Percentiles rank a stretch among this genome's conserved stretches.
These are phyloP conservation scores for Zophobas morio DNA, from an alignment of 1,140 invertebrate species.

Conservation along the genomic window DNA sequence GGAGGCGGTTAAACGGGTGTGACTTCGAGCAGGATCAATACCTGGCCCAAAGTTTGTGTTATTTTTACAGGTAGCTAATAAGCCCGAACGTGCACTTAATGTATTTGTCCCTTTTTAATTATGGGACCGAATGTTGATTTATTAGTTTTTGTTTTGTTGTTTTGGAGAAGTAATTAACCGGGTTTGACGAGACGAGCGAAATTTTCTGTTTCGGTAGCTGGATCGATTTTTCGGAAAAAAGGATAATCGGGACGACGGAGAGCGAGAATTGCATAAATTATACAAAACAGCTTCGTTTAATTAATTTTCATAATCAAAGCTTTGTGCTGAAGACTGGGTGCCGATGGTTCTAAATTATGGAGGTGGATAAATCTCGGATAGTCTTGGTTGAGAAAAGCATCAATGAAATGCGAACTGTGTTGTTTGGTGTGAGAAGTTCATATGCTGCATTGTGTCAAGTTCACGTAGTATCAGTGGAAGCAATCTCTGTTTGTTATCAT, in stretches of 20 bases:
- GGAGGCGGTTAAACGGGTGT: constrained; percentile 51
- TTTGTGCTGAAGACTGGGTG: too few species aligned
- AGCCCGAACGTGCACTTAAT: constrained; percentile 1
- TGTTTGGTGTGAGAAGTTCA: too few species aligned
- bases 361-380: too few species aligned
- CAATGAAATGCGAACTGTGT: too few species aligned
- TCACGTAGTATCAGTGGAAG: neutral
- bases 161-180: neutral
- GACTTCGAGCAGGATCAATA: constrained; percentile 51
- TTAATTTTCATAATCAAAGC: too few species aligned
- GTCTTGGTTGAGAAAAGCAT: too few species aligned
- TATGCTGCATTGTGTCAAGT: too few species aligned
- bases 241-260: neutral
- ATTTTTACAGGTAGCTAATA: constrained; percentile 41
- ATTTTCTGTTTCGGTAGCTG: neutral
- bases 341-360: too few species aligned
- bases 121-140: neutral
- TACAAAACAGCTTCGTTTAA: too few species aligned
- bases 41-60: constrained; percentile 17
- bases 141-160: constrained; percentile 8
- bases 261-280: too few species aligned
- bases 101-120: constrained; percentile 20
- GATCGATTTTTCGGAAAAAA: neutral
- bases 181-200: neutral
- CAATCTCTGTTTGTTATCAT: constrained; percentile 1